phyloP scores from a whole-genome alignment of 2,888 invertebrate genomes.

The Drosophila prostipennis region DNA sequence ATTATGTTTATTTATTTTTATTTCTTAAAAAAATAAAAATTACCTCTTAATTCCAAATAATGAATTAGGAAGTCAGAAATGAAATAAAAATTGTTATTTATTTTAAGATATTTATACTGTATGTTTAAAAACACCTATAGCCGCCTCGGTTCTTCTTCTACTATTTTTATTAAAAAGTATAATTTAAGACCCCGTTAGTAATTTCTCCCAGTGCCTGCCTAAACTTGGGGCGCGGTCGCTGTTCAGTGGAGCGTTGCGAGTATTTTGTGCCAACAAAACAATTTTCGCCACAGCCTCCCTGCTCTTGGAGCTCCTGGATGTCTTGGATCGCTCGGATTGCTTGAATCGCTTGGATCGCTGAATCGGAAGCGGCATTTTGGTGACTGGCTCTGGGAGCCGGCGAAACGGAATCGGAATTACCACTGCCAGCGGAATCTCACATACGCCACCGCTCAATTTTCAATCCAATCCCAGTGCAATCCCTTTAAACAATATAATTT shows the following conservation, averaged over 20 bases:
- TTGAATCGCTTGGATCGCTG: constrained; percentile 6
- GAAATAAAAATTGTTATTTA: too few relatives aligned
- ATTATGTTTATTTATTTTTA: too few relatives aligned
- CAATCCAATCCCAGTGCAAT: constrained; percentile 11
- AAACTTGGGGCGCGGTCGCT: constrained; percentile 35
- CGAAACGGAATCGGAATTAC: constrained; percentile 38
- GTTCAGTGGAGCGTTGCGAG: constrained; percentile 60
- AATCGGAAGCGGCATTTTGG: constrained; percentile 39
- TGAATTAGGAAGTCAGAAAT: too few relatives aligned
- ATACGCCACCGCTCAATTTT: constrained; percentile 18
- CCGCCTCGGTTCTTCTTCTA: too few relatives aligned
- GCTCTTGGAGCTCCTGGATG: constrained; percentile 24
- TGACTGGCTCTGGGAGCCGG: constrained; percentile 31
- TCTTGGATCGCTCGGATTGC: not conserved
- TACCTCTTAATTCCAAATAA: too few relatives aligned
- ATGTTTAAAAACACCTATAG: too few relatives aligned
- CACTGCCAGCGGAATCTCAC: constrained; percentile 39
- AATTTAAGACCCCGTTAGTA: not conserved
- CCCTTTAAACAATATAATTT: constrained; percentile 12
- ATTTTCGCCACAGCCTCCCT: constrained; percentile 60
- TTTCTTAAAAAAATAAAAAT: too few relatives aligned
- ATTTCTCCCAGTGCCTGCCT: constrained; percentile 3
- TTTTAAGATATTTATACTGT: too few relatives aligned
- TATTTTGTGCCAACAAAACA: constrained; percentile 50
- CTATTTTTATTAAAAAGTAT: too few relatives aligned